Base-by-base conservation (phyloP, 2,888 invertebrate species). In the Acronicta leporina region DNA sequence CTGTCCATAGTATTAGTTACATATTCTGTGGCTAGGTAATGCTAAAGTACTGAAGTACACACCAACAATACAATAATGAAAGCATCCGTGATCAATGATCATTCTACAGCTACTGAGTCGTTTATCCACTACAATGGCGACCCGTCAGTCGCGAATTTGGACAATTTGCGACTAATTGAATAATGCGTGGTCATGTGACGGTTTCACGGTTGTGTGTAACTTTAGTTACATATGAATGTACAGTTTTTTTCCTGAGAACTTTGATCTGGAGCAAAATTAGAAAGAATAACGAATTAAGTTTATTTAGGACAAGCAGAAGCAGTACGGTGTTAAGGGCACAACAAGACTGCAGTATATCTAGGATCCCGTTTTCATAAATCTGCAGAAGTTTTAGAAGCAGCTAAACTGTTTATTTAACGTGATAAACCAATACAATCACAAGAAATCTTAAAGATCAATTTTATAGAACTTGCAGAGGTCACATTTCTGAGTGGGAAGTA, bases 101-200 rank as follows among this genome's bases (percentile, higher is more conserved):
- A 20, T 20, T 63, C 65, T 65, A 68, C 44, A 48, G 35, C 42
- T 20, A 50, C 44, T 15, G 44, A 58, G 41, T 35, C 76, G 70
- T 79, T 86, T 83, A 84, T 81, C 71, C 83, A 85, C 77, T 85
- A 79, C 75, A 81, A 73, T 73, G 77, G 61, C 78, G 65, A 83
- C 83, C 78, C 67, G 79, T 79, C 83, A 77, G 65, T 73, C 69
- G 70, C 67, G 75, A 80, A 85, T 88, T 85, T 78, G 78, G 84
- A 65, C 83, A 77, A 84, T 81, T 86, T 77, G 84, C 81, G 68
- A 80, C 75, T 62, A 82, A 88, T 86, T 87, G 88, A 77, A 88
- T 86, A 85, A 87, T 85, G 55, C 62, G 55, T 45, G 69, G 62
- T 60, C 79, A 71, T 71, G 68, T 75, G 75, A 70, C 48, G 43